phyloP scores from a whole-genome alignment of 2,888 invertebrate genomes.

The Cremastobaeus sp. region DNA sequence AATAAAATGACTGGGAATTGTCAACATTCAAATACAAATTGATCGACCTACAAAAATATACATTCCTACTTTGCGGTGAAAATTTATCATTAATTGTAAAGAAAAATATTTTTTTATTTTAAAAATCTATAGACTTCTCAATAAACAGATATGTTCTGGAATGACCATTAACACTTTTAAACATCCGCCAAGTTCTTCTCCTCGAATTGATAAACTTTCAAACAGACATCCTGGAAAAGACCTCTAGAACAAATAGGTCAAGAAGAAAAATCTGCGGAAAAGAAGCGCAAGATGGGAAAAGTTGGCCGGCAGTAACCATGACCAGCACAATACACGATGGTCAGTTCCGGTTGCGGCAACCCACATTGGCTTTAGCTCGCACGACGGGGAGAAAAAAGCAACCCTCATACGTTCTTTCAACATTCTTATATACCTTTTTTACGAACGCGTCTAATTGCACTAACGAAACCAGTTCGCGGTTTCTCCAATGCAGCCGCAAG shows the following conservation, averaged over 20 bases:
- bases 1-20: too few relatives aligned
- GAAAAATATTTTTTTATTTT: too few relatives aligned
- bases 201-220: too few relatives aligned
- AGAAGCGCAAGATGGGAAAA: slow-evolving; percentile 37
- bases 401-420: slow-evolving; percentile 36
- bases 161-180: too few relatives aligned
- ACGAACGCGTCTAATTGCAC: slow-evolving; percentile 39
- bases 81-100: too few relatives aligned
- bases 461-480: slow-evolving; percentile 38
- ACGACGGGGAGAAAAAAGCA: slow-evolving; percentile 15
- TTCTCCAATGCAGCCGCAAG: slow-evolving; percentile 32
- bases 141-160: too few relatives aligned
- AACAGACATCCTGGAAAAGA: slow-evolving; percentile 10
- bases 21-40: too few relatives aligned
- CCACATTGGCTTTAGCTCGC: slow-evolving; percentile 27
- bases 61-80: too few relatives aligned
- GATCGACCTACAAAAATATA: too few relatives aligned
- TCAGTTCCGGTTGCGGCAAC: slow-evolving; percentile 69
- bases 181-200: too few relatives aligned
- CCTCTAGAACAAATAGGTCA: slow-evolving; percentile 15
- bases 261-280: slow-evolving; percentile 39
- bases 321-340: slow-evolving; percentile 76
- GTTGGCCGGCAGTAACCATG: slow-evolving; percentile 67
- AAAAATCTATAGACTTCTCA: too few relatives aligned
- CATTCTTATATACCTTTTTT: slow-evolving; percentile 25